phyloP scores from a whole-genome alignment of 1,140 invertebrate species.

The Rhyzopertha dominica region DNA sequence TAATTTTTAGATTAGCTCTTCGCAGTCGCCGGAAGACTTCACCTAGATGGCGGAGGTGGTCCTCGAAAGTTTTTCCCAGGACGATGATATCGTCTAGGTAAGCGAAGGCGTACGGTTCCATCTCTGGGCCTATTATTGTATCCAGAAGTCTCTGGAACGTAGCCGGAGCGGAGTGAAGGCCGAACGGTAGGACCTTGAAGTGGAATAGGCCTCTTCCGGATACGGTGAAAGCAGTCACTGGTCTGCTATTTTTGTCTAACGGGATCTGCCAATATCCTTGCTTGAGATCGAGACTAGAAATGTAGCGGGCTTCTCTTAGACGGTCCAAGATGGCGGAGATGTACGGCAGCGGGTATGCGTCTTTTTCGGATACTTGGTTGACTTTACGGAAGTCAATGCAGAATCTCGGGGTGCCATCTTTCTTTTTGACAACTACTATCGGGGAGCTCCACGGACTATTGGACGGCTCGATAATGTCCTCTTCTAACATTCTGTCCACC shows the following conservation, averaged over 20 bases:
- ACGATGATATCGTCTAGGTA: too few species aligned
- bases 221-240: constrained; percentile 45
- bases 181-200: constrained; percentile 12
- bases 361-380: constrained; percentile 8
- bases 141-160: too few species aligned
- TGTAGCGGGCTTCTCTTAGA: constrained; percentile 28
- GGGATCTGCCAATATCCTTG: constrained; percentile 44
- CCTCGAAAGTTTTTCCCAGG: too few species aligned
- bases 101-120: too few species aligned
- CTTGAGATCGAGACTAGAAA: constrained; percentile 33
- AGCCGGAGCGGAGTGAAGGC: too few species aligned
- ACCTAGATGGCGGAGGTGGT: too few species aligned
- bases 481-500: constrained; percentile 33
- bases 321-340: constrained; percentile 28
- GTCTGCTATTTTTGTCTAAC: constrained; percentile 33
- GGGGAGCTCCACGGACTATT: constrained; percentile 42
- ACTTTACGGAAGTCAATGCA: constrained; percentile 14
- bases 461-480: constrained; percentile 32
- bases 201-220: constrained; percentile 26
- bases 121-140: too few species aligned
- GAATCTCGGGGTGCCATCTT: constrained; percentile 45
- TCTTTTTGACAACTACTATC: constrained; percentile 48
- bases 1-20: too few species aligned
- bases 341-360: constrained; percentile 11
- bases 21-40: too few species aligned